Base-by-base conservation (phyloP, 2,888 invertebrate genomes). In the Cephonodes hylas region DNA sequence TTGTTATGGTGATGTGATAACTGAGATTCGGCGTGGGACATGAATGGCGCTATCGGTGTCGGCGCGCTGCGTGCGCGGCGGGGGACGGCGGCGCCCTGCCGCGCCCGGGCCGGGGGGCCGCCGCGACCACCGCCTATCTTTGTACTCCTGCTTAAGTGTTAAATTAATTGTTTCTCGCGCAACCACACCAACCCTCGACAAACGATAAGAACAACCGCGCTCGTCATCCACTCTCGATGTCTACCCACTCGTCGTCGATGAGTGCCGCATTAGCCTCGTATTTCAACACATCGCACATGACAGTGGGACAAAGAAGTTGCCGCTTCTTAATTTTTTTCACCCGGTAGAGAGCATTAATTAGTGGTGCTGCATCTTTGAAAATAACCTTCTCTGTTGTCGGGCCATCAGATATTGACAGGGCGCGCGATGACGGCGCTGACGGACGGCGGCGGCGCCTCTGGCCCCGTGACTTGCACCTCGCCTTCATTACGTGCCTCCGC, bases 311-410 rank as follows among this genome's bases (percentile, higher is more conserved):
- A 89, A 86, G 78, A 71, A 72, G 71, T 71, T 69, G 70, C 81
- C 84, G 87, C 88, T 86, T 80, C 88, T 87, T 80, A 72, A 73
- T 74, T 84, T 88, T 86, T 86, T 86, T 79, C 80, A 70, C 71
- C 74, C 74, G 65, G 77, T 84, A 80, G 84, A 83, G 80, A 80
- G 82, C 79, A 88, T 91, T 91, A 91, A 92, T 91, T 92, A 91
- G 89, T 86, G 84, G 84, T 87, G 83, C 79, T 77, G 82, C 84
- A 77, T 84, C 88, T 86, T 89, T 83, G 77, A 86, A 88, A 90
- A 89, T 91, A 90, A 89, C 88, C 88, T 85, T 83, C 84, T 88
- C 84, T 77, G 86, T 85, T 88, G 89, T 89, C 88, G 84, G 79
- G 80, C 73, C 83, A 83, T 89, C 88, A 86, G 68, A 77, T 86